Base-by-base conservation (phyloP, 2,797 vertebrate species). In the Gymnodraco acuticeps region DNA sequence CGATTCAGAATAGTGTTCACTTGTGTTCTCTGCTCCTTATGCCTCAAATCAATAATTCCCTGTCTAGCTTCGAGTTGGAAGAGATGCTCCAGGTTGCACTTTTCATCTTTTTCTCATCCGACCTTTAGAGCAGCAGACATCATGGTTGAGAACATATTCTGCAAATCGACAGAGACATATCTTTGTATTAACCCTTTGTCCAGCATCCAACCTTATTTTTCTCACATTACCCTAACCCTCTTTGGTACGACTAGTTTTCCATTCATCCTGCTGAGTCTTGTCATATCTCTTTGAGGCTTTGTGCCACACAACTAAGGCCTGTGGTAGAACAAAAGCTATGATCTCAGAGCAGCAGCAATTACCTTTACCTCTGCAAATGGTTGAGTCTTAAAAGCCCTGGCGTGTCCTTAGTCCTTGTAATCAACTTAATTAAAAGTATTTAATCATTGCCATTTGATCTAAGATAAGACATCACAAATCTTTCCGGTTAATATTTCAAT, bases 41-140 rank as follows among this genome's bases (percentile, higher is more conserved):
- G 38, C 70, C 73, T 73, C n/a, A 16, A 74, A 90, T 89, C 90
- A 76, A 90, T 92, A 91, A 52, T 27, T 53, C 33, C 16, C 80
- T 71, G 73, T 86, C 88, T 66, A 5, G 64, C 71, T 64, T 56
- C 52, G 51, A 79, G 69, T 64, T 56, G 68, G 55, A n/a, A 33
- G 52, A 78, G 81, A 78, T 63, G 33, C 62, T 88, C 71, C 23
- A 48, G 20, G 64, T 64, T 87, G 68, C 62, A 64, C 76, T 81
- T 84, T 38, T 85, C 58, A 72, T 90, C 80, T 82, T 82, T 85
- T 79, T 68, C 78, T 81, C 79, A 67, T 69, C 19, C 87, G 91
- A 93, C 94, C 91, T 94, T 94, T 89, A 61, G 64, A 82, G 75
- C 72, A 86, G 78, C 61, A 87, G 79, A 70, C 85, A 82, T 86